Evolutionary conservation across 1,140 invertebrate species (phyloP).

Genomic region (Calliopsis andreniformis): DNA sequence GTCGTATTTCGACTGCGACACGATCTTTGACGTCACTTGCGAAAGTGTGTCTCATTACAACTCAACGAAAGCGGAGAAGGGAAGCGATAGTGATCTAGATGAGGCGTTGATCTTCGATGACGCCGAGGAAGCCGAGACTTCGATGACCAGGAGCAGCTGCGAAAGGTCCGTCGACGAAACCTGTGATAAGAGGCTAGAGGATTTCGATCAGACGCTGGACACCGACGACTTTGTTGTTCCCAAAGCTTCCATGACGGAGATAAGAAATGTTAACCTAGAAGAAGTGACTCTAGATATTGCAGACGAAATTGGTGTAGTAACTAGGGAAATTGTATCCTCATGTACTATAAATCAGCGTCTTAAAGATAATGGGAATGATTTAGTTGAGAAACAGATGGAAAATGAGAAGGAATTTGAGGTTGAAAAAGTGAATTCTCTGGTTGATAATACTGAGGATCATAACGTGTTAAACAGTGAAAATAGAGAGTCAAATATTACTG

Average conservation of each 20-base stretch:
- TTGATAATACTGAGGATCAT: no score
- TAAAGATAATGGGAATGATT: no score
- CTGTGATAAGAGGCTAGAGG: not conserved
- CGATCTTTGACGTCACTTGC: slow-evolving; percentile 18
- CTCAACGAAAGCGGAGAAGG: slow-evolving; percentile 39
- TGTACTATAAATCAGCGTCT: no score
- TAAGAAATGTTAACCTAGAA: not conserved
- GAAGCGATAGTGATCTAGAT: slow-evolving; percentile 32
- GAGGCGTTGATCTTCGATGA: slow-evolving; percentile 25
- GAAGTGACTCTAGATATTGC: not conserved
- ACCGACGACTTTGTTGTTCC: not conserved
- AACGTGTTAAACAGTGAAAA: no score
- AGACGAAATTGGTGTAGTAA: not conserved
- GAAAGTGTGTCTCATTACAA: slow-evolving; percentile 46
- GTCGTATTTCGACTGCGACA: slow-evolving; percentile 28
- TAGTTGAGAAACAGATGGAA: no score
- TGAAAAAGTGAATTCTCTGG: no score
- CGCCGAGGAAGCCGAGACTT: slow-evolving; percentile 13
- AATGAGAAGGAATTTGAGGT: no score
- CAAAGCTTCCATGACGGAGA: not conserved
- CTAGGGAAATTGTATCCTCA: no score
- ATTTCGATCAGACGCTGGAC: not conserved
- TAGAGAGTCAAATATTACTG: no score
- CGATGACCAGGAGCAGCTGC: not conserved
- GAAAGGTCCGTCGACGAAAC: not conserved